phyloP scores from a whole-genome alignment of 37 sponge, comb jelly and placozoan genomes.

The Beroe ovata region DNA sequence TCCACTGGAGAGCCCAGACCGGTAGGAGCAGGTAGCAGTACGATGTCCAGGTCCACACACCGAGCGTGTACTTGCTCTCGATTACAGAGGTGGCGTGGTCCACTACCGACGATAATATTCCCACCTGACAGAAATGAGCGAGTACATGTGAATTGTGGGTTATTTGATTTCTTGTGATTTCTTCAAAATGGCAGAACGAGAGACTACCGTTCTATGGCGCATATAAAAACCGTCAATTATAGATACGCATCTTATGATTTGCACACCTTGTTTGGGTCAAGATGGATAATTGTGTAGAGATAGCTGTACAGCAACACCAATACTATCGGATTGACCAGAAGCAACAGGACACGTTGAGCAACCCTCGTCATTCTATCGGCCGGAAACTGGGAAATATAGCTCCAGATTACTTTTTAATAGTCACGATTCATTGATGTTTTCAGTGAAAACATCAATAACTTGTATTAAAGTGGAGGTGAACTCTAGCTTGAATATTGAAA shows the following conservation, averaged over 20 bases:
- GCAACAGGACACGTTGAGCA: background rate
- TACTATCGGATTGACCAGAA: constrained; percentile 36
- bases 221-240: too few relatives aligned
- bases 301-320: constrained; percentile 19
- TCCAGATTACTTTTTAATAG: too few relatives aligned
- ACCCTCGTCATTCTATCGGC: background rate
- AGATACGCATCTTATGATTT: too few relatives aligned
- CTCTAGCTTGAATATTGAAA: too few relatives aligned
- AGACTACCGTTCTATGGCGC: too few relatives aligned
- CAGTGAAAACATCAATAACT: too few relatives aligned
- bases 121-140: too few relatives aligned
- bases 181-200: too few relatives aligned
- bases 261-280: background rate
- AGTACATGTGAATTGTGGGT: too few relatives aligned
- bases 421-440: too few relatives aligned
- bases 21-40: constrained; percentile 63
- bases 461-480: too few relatives aligned
- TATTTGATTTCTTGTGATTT: too few relatives aligned
- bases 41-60: constrained; percentile 59
- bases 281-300: constrained; percentile 11
- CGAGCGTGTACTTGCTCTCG: constrained; percentile 46
- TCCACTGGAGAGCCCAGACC: constrained; percentile 63
- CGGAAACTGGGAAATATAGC: constrained; percentile 18
- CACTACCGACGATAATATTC: background rate
- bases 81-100: constrained; percentile 22